These are phyloP conservation scores for Philereme vetulata DNA, from an alignment of 2,888 invertebrate species.

Conservation along the genomic window DNA sequence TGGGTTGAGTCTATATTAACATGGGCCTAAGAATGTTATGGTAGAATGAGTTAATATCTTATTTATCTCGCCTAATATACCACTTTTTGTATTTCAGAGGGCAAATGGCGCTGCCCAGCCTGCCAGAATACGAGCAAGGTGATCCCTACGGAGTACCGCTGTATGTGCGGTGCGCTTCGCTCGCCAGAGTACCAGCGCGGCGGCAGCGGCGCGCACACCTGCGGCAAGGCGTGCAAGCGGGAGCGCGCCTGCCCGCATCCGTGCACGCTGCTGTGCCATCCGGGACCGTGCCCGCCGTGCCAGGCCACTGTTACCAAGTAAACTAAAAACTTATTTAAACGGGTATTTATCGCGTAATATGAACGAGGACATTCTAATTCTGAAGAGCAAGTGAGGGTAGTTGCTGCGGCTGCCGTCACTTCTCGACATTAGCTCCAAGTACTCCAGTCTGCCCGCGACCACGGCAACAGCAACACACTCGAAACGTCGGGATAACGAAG, in stretches of 20 bases:
- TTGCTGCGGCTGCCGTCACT: too few relatives aligned
- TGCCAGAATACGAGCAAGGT: constrained; percentile 92
- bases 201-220: constrained; percentile 92
- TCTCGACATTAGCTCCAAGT: too few relatives aligned
- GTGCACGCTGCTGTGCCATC: constrained; percentile 94
- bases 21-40: too few relatives aligned
- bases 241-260: constrained; percentile 84
- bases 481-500: too few relatives aligned
- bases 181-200: constrained; percentile 90
- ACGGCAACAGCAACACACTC: too few relatives aligned
- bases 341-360: too few relatives aligned
- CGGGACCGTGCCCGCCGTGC: constrained; percentile 97
- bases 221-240: constrained; percentile 93
- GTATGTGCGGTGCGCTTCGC: constrained; percentile 93
- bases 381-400: too few relatives aligned
- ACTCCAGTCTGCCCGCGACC: too few relatives aligned
- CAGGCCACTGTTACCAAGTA: constrained; percentile 87
- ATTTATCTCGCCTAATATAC: too few relatives aligned
- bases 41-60: not conserved
- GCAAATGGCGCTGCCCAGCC: constrained; percentile 97
- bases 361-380: too few relatives aligned
- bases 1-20: too few relatives aligned
- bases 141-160: constrained; percentile 92
- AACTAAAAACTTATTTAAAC: constrained; percentile 1
- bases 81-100: constrained; percentile 67